Evolutionary conservation across 2,888 invertebrate species (phyloP).

Genomic region (Hybos culiciformis): DNA sequence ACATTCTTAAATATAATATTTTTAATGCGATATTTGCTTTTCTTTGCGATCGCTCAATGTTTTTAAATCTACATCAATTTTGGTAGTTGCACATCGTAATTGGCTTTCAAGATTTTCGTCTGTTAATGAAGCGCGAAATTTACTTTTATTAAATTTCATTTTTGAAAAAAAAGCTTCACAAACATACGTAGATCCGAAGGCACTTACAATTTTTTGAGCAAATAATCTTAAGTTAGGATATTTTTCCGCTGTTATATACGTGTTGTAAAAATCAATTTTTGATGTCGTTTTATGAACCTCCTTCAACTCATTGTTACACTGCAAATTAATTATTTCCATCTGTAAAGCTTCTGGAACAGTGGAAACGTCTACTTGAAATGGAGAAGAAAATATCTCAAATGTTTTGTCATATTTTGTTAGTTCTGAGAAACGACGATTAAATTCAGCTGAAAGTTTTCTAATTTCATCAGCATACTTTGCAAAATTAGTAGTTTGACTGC

Average conservation of each 20-base stretch:
- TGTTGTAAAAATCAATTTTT: slow-evolving; percentile 4
- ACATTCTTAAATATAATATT: not conserved
- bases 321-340: slow-evolving; percentile 3
- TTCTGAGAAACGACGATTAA: not conserved
- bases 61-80: not conserved
- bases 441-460: slow-evolving; percentile 1
- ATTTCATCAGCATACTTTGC: slow-evolving; percentile 1
- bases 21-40: not conserved
- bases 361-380: not conserved
- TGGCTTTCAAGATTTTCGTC: not conserved
- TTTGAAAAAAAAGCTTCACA: slow-evolving; percentile 1
- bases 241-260: slow-evolving; percentile 1
- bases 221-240: slow-evolving; percentile 5
- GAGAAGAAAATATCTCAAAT: not conserved
- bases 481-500: not conserved
- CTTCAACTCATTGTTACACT: slow-evolving; percentile 2
- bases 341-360: slow-evolving; percentile 1
- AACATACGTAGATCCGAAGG: slow-evolving; percentile 2
- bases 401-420: slow-evolving; percentile 3
- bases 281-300: not conserved
- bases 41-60: not conserved
- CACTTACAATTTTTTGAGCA: slow-evolving; percentile 2
- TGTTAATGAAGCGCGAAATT: not conserved
- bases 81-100: slow-evolving; percentile 5
- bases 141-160: slow-evolving; percentile 4